Percentiles rank a stretch among this genome's conserved stretches.
These are phyloP conservation scores for Drosophila parabipectinata DNA, from an alignment of 1,140 invertebrate genomes.

Conservation along the genomic window DNA sequence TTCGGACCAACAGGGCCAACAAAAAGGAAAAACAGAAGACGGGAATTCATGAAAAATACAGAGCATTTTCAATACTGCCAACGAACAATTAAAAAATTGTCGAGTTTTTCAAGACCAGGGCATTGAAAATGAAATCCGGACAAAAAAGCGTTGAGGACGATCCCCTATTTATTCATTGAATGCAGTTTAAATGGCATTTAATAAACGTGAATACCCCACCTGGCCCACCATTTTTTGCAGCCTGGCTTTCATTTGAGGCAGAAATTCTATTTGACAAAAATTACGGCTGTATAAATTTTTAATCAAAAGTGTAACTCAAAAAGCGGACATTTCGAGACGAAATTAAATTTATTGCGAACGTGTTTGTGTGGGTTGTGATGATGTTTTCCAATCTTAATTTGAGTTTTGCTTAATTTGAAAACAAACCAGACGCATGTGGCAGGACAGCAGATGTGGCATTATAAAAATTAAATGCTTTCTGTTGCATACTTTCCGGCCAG, in stretches of 20 bases:
- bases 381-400: slow-evolving; percentile 49
- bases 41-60: slow-evolving; percentile 47
- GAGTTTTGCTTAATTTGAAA: slow-evolving; percentile 47
- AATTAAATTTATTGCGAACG: slow-evolving; percentile 31
- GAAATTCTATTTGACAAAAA: slow-evolving; percentile 29
- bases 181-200: slow-evolving; percentile 76
- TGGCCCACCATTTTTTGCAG: neutral
- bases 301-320: slow-evolving; percentile 39
- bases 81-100: slow-evolving; percentile 61
- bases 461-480: slow-evolving; percentile 56
- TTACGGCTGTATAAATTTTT: slow-evolving; percentile 31
- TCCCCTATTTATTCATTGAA: slow-evolving; percentile 68
- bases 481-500: slow-evolving; percentile 68
- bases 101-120: slow-evolving; percentile 18
- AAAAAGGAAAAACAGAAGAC: neutral
- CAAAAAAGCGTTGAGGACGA: slow-evolving; percentile 25
- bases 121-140: slow-evolving; percentile 43
- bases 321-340: slow-evolving; percentile 7
- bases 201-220: slow-evolving; percentile 42
- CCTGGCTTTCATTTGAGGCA: neutral
- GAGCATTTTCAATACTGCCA: slow-evolving; percentile 10
- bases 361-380: slow-evolving; percentile 13
- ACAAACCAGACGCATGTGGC: slow-evolving; percentile 18
- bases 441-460: slow-evolving; percentile 33
- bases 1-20: slow-evolving; percentile 33